Conservation (phyloP, 92 coral and sea anemone genomes). For the Muricea muricata region DNA sequence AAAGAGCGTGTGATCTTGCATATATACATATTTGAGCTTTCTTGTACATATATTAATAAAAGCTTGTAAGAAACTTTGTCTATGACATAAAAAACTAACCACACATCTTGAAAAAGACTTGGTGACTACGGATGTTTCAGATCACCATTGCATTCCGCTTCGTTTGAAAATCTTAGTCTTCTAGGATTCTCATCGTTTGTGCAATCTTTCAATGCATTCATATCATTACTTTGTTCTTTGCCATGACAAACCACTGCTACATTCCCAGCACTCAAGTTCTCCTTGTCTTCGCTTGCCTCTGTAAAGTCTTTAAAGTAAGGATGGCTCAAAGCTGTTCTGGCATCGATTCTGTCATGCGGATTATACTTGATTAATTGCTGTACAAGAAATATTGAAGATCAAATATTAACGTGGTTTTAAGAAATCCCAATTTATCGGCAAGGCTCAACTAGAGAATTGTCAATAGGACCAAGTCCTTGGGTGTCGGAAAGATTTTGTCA, state of each 20-base stretch:
- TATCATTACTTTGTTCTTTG: conserved; percentile 2
- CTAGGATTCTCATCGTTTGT: conserved; percentile 36
- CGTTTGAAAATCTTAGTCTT: conserved; percentile 15
- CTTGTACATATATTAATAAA: no score
- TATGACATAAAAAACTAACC: background rate
- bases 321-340: conserved; percentile 77
- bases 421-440: no score
- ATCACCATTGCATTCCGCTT: conserved; percentile 20
- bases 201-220: conserved; percentile 29
- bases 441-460: no score
- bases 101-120: background rate
- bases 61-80: background rate
- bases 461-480: no score
- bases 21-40: no score
- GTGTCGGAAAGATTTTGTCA: no score
- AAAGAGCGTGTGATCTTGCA: no score
- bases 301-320: conserved; percentile 76
- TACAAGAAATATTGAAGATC: background rate
- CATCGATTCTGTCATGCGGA: conserved; percentile 76
- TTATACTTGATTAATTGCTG: conserved; percentile 83
- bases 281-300: conserved; percentile 68
- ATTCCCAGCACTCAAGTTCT: conserved; percentile 6
- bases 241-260: background rate
- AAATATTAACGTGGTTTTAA: no score
- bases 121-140: conserved; percentile 20